Percentiles rank a stretch among this genome's conserved stretches.
phyloP scores from a whole-genome alignment of 2,888 invertebrate genomes.

The Phoenoteleia sp. region DNA sequence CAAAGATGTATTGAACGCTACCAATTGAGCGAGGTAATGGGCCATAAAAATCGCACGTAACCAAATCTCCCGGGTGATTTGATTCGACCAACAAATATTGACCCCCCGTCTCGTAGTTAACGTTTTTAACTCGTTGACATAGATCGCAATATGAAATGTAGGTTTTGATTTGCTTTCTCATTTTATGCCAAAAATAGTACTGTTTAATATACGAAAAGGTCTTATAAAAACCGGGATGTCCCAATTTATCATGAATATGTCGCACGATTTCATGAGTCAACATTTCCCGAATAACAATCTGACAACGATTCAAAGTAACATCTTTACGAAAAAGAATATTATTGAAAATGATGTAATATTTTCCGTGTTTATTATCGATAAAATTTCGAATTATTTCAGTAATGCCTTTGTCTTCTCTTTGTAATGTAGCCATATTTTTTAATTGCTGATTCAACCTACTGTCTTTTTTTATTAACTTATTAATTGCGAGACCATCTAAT shows the following conservation, averaged over 20 bases:
- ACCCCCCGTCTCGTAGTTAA: no score
- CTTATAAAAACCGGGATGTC: background rate
- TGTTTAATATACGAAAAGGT: background rate
- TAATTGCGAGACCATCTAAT: no score
- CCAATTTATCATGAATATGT: background rate
- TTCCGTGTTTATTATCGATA: background rate
- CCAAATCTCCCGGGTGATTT: conserved; percentile 27
- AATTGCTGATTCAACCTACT: background rate
- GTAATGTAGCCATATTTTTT: background rate
- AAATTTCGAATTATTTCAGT: background rate
- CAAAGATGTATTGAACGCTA: conserved; percentile 56
- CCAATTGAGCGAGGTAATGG: conserved; percentile 40
- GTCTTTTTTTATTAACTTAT: background rate
- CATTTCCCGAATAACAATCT: background rate
- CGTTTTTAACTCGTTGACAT: conserved; percentile 18
- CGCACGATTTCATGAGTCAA: background rate
- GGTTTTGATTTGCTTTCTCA: background rate
- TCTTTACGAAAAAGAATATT: background rate
- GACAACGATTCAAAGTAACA: background rate
- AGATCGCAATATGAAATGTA: conserved; percentile 1
- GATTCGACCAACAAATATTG: conserved; percentile 30
- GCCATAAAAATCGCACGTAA: conserved; percentile 65
- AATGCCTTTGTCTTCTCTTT: background rate
- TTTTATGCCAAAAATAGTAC: conserved; percentile 14
- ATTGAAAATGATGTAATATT: background rate